Conservation (phyloP, 2,888 invertebrate genomes). For the Conus canariensis region DNA sequence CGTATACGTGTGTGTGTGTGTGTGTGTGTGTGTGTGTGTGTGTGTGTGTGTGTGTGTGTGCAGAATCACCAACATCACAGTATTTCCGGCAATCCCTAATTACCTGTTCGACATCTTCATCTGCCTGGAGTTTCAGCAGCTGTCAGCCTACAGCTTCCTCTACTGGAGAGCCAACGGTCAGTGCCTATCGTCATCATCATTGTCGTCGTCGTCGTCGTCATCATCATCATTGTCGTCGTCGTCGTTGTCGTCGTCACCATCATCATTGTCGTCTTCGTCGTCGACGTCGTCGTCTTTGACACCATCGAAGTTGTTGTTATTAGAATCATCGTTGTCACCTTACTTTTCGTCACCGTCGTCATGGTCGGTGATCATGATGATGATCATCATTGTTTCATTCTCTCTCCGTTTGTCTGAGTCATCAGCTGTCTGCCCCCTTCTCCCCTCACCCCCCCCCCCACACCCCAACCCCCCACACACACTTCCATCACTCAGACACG, state of each 20-base stretch:
- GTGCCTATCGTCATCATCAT: slow-evolving; percentile 20
- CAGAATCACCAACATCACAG: slow-evolving; percentile 36
- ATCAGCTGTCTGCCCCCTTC: not conserved
- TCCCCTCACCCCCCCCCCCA: not conserved
- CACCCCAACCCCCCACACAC: not conserved
- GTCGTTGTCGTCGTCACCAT: not conserved
- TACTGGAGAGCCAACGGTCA: slow-evolving; percentile 25
- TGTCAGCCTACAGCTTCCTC: slow-evolving; percentile 28
- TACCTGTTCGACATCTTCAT: slow-evolving; percentile 38
- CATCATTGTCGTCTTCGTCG: not conserved
- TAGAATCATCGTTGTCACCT: too few relatives aligned
- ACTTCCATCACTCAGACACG: not conserved
- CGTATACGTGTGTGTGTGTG: slow-evolving; percentile 21
- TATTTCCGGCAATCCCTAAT: slow-evolving; percentile 10
- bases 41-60: slow-evolving; percentile 18
- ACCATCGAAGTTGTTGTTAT: not conserved
- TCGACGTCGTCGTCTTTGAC: slow-evolving; percentile 24
- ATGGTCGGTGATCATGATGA: not conserved
- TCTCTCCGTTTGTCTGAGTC: too few relatives aligned
- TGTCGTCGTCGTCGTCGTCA: slow-evolving; percentile 18
- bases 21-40: slow-evolving; percentile 22
- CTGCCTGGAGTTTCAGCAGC: slow-evolving; percentile 39
- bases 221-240: slow-evolving; percentile 8
- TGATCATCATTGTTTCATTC: not conserved
- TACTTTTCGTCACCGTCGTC: not conserved